These are phyloP conservation scores for Phorcus lineatus DNA, from an alignment of 2,888 invertebrate genomes.

Conservation along the genomic window DNA sequence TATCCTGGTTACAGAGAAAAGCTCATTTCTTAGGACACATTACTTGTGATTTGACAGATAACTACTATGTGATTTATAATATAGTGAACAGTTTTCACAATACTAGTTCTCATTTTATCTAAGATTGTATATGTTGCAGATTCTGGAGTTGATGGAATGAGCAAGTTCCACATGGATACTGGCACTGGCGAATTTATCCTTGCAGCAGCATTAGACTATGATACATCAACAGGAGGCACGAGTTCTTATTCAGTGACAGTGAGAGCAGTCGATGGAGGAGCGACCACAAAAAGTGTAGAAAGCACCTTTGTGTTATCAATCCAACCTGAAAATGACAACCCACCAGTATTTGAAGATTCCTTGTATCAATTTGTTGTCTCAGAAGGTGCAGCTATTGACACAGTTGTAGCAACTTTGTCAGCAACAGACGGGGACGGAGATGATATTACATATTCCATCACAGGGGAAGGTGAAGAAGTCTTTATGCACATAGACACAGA, in stretches of 20 bases:
- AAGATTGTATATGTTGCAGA: no score
- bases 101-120: no score
- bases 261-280: not conserved
- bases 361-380: not conserved
- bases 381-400: not conserved
- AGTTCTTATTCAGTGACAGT: not conserved
- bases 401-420: not conserved
- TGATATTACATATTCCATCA: not conserved
- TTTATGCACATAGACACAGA: not conserved
- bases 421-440: not conserved
- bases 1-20: no score
- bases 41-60: no score
- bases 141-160: no score
- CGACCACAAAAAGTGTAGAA: not conserved
- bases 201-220: not conserved
- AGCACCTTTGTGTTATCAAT: not conserved
- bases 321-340: not conserved
- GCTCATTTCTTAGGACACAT: no score
- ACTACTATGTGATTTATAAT: no score
- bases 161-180: not conserved
- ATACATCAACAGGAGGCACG: not conserved
- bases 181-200: not conserved
- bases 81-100: no score
- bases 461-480: not conserved
- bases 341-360: not conserved